phyloP scores from a whole-genome alignment of 1,140 invertebrate genomes.

The Papilio dardanus region DNA sequence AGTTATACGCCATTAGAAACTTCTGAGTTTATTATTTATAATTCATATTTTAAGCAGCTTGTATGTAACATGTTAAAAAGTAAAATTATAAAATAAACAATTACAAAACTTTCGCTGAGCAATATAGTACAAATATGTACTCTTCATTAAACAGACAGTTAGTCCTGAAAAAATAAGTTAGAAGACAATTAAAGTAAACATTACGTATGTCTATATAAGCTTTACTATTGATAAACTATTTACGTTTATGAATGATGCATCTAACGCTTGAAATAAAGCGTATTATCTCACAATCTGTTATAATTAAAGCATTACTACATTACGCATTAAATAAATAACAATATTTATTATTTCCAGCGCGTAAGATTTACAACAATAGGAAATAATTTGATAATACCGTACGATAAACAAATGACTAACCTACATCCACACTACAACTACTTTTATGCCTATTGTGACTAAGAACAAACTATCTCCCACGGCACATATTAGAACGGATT shows the following conservation, averaged over 20 bases:
- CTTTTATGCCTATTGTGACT: constrained; percentile 41
- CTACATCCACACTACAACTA: constrained; percentile 34
- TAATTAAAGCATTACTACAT: constrained; percentile 1
- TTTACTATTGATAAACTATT: neutral
- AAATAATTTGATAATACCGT: constrained; percentile 26
- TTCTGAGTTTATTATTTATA: neutral
- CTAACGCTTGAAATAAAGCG: neutral
- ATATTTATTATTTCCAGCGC: neutral
- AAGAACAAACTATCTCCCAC: constrained; percentile 43
- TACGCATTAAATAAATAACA: constrained; percentile 9
- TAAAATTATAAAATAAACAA: neutral
- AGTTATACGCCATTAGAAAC: neutral
- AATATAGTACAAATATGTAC: neutral
- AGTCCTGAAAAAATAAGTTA: neutral
- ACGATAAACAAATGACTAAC: constrained; percentile 30
- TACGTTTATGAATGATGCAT: constrained; percentile 4
- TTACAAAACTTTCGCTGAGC: neutral
- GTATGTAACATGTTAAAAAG: neutral
- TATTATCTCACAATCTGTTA: neutral
- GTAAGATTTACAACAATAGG: constrained; percentile 27
- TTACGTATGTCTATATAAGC: neutral
- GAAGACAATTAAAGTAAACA: neutral
- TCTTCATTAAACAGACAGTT: neutral
- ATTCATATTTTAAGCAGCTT: neutral
- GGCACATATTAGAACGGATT: constrained; percentile 36